These are phyloP conservation scores for Dynastes tityus DNA, from an alignment of 2,888 invertebrate genomes.

Conservation along the genomic window DNA sequence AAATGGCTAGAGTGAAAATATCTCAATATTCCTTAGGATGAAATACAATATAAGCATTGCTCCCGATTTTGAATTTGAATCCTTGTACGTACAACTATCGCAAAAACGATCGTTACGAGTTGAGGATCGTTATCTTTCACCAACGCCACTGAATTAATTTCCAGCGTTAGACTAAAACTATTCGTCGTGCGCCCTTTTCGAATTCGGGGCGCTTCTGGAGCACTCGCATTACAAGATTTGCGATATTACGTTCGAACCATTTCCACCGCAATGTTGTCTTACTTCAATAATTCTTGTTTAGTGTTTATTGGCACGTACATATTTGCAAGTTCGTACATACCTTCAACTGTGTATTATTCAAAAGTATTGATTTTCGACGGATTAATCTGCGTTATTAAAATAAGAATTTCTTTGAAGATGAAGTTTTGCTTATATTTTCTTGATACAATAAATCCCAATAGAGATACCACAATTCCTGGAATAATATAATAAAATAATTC, in stretches of 20 bases:
- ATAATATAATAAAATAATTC: neutral
- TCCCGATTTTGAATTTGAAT: slow-evolving; percentile 1
- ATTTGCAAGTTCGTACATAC: neutral
- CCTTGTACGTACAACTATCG: slow-evolving; percentile 2
- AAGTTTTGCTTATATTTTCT: no score
- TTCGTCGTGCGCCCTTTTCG: slow-evolving; percentile 10
- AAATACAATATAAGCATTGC: neutral
- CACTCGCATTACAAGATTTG: slow-evolving; percentile 31
- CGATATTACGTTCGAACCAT: slow-evolving; percentile 26
- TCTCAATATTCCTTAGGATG: no score
- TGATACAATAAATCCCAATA: no score
- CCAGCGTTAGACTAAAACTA: slow-evolving; percentile 18
- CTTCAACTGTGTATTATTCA: neutral
- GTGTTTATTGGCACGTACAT: slow-evolving; percentile 20
- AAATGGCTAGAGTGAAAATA: no score
- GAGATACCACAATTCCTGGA: no score
- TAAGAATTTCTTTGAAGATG: no score
- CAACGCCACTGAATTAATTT: slow-evolving; percentile 29
- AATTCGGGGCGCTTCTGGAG: neutral
- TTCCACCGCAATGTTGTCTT: slow-evolving; percentile 15
- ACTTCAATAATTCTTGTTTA: slow-evolving; percentile 22
- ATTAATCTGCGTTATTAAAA: neutral
- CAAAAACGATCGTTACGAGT: slow-evolving; percentile 17
- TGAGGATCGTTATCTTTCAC: slow-evolving; percentile 13
- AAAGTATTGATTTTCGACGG: neutral